A percentile compares a stretch with the other conserved stretches of the same genome.
Conservation (phyloP, 1,140 invertebrate species). For the Pseudomyrmex concolor region DNA sequence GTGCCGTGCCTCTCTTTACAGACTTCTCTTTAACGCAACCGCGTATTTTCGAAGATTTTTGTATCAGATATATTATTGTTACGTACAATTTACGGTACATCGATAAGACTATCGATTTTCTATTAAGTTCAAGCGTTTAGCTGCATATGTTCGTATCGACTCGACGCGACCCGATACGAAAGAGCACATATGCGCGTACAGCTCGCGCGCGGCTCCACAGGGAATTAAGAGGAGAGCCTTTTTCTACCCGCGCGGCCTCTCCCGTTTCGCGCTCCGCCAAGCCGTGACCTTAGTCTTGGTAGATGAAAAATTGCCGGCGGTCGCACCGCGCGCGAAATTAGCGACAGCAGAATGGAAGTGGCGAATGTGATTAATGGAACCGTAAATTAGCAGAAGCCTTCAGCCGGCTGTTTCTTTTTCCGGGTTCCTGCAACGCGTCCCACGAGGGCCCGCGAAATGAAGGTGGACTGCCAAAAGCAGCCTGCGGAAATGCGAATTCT, state of each 20-base stretch:
- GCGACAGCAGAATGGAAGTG: slow-evolving; percentile 63
- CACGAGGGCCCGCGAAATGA: slow-evolving; percentile 32
- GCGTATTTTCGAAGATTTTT: neutral
- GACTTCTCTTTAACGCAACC: neutral
- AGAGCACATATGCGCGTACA: slow-evolving; percentile 16
- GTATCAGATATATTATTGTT: neutral
- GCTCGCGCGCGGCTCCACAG: slow-evolving; percentile 28
- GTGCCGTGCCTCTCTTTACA: neutral
- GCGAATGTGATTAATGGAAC: slow-evolving; percentile 71
- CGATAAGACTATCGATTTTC: slow-evolving; percentile 37
- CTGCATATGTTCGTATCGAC: neutral
- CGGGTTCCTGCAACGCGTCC: slow-evolving; percentile 62
- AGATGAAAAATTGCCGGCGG: slow-evolving; percentile 67
- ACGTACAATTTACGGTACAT: neutral
- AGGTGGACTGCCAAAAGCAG: slow-evolving; percentile 56
- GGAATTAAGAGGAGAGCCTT: slow-evolving; percentile 58
- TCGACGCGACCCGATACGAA: slow-evolving; percentile 18
- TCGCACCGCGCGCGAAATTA: slow-evolving; percentile 61
- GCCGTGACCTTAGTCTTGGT: slow-evolving; percentile 27
- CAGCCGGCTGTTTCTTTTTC: slow-evolving; percentile 61
- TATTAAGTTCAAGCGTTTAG: neutral
- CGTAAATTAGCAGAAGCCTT: slow-evolving; percentile 69
- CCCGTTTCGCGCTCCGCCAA: neutral
- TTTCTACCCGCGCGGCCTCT: slow-evolving; percentile 14
- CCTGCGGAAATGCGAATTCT: slow-evolving; percentile 52